Conservation (phyloP, 2,797 vertebrate species). For the Neostethus bicornis region DNA sequence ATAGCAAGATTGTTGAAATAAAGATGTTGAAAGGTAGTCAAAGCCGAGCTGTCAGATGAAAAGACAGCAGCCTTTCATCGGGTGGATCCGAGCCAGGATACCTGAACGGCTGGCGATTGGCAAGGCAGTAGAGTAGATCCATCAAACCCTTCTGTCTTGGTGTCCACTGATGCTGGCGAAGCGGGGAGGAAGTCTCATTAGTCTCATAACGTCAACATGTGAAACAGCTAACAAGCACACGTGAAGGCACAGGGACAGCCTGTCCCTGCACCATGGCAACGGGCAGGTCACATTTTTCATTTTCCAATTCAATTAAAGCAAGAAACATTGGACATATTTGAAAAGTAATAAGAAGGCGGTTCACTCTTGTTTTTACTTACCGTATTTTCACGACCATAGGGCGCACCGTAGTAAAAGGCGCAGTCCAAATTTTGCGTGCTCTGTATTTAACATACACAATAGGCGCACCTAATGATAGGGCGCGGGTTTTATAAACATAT, state of each 20-base stretch:
- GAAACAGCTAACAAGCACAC: not conserved
- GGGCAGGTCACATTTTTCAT: too few species aligned
- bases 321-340: too few species aligned
- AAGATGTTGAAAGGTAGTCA: not conserved
- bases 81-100: slow-evolving; percentile 11
- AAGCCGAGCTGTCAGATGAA: slow-evolving; percentile 13
- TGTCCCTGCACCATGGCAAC: not conserved
- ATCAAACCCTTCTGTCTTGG: slow-evolving; percentile 33
- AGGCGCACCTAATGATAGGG: too few species aligned
- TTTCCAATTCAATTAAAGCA: too few species aligned
- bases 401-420: too few species aligned
- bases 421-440: too few species aligned
- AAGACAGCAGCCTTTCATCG: not conserved
- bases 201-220: not conserved
- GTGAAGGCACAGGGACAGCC: slow-evolving; percentile 5
- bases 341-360: too few species aligned
- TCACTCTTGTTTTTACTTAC: too few species aligned
- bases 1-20: not conserved
- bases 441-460: too few species aligned
- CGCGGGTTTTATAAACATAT: too few species aligned
- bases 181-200: slow-evolving; percentile 6
- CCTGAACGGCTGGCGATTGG: slow-evolving; percentile 23
- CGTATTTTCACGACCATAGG: too few species aligned
- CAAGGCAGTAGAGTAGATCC: slow-evolving; percentile 35
- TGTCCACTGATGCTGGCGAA: slow-evolving; percentile 12